Conservation (phyloP, 2,113 vertebrate genomes). For the Cnemophilus loriae region DNA sequence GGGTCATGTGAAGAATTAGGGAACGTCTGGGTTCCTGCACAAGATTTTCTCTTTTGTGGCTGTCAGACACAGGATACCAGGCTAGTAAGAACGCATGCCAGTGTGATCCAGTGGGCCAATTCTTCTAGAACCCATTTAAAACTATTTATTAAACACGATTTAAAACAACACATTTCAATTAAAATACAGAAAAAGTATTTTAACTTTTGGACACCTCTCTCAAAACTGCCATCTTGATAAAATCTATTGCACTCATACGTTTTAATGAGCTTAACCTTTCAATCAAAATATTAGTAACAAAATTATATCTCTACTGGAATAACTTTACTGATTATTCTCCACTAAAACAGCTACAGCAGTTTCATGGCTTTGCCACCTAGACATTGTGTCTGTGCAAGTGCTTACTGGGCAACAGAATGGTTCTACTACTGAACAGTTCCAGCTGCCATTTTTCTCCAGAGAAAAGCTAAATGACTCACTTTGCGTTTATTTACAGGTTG, state of each 20-base stretch:
- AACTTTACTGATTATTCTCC: neutral
- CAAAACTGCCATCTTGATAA: neutral
- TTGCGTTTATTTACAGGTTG: neutral
- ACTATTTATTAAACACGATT: neutral
- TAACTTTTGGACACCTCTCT: neutral
- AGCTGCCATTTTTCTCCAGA: neutral
- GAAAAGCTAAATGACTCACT: neutral
- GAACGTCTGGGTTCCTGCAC: neutral
- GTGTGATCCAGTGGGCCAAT: neutral
- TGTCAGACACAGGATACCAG: neutral
- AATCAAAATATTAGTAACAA: neutral
- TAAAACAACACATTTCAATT: neutral
- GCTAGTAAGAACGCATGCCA: neutral
- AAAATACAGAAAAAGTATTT: neutral
- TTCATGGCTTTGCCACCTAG: neutral
- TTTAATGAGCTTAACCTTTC: neutral
- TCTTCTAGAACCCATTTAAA: neutral
- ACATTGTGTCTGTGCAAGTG: neutral
- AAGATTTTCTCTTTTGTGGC: neutral
- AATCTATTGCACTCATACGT: neutral
- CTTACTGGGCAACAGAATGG: neutral
- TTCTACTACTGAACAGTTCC: neutral
- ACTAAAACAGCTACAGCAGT: neutral
- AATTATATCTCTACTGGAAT: neutral
- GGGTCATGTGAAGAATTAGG: neutral